A percentile compares a stretch with the other conserved stretches of the same genome.
These are phyloP conservation scores for Hepsetus odoe DNA, from an alignment of 2,113 vertebrate genomes.

Conservation along the genomic window DNA sequence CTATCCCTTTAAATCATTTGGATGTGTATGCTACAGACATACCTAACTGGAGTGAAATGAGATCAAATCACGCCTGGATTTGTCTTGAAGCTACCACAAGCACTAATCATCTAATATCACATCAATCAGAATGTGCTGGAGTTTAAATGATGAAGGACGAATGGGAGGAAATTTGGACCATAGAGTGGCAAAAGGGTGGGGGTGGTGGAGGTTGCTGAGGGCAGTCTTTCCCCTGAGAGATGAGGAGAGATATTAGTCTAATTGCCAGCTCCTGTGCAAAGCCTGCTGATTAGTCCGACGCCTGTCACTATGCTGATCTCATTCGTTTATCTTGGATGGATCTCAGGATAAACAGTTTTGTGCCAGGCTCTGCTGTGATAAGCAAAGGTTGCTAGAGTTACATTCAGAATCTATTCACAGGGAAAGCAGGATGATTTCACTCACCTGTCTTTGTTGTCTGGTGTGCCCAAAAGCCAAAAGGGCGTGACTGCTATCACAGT, in stretches of 20 bases:
- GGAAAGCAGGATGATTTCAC: constrained; percentile 27
- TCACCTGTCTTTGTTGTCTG: constrained; percentile 33
- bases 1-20: background rate
- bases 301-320: constrained; percentile 9
- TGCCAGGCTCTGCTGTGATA: background rate
- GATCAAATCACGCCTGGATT: constrained; percentile 26
- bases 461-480: constrained; percentile 19
- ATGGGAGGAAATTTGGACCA: constrained; percentile 33
- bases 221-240: constrained; percentile 34
- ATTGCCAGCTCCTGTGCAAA: constrained; percentile 29
- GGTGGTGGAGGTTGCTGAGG: background rate
- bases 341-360: constrained; percentile 6
- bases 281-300: constrained; percentile 10
- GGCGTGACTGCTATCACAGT: constrained; percentile 32
- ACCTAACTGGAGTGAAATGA: constrained; percentile 23
- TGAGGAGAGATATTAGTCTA: constrained; percentile 35
- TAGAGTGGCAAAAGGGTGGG: constrained; percentile 4
- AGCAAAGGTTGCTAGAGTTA: background rate
- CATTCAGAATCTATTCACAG: constrained; percentile 7
- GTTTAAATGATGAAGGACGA: constrained; percentile 2
- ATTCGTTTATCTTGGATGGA: background rate
- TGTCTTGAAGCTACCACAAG: constrained; percentile 9
- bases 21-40: background rate
- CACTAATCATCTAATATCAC: constrained; percentile 36
- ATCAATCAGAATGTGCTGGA: constrained; percentile 29